phyloP scores from a whole-genome alignment of 2,797 vertebrate species.

The Alca torda region DNA sequence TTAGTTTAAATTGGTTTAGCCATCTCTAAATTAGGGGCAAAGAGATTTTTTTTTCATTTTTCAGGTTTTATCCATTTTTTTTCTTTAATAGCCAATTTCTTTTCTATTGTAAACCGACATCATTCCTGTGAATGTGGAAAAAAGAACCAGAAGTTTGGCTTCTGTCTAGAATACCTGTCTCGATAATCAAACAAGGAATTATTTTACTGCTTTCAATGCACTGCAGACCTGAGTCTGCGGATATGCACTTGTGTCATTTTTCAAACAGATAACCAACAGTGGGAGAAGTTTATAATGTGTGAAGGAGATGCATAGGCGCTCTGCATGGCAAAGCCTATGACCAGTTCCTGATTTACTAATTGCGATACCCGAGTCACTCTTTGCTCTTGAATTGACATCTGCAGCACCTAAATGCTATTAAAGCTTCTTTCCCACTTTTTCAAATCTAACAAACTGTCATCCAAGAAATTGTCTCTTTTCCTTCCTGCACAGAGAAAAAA shows the following conservation, averaged over 20 bases:
- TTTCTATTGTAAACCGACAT: neutral
- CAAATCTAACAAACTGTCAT: neutral
- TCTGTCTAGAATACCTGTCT: neutral
- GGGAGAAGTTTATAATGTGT: neutral
- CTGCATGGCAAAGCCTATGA: neutral
- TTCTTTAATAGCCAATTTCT: conserved; percentile 9
- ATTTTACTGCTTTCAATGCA: neutral
- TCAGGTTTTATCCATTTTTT: neutral
- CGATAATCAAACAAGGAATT: neutral
- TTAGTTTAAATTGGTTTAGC: conserved; percentile 11
- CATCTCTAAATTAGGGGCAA: conserved; percentile 9
- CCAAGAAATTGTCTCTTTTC: neutral
- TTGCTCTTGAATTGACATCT: neutral
- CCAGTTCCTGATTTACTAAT: neutral
- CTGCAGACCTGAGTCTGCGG: neutral
- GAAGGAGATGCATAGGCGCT: neutral
- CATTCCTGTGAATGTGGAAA: neutral
- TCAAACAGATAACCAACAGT: neutral
- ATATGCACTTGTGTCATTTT: neutral
- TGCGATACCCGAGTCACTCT: neutral
- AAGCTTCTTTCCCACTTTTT: neutral
- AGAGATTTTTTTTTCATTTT: neutral
- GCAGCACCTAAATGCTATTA: neutral
- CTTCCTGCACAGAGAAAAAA: neutral
- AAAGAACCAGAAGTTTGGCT: neutral